These are phyloP conservation scores for Conger conger DNA, from an alignment of 2,113 vertebrate genomes.

Conservation along the genomic window DNA sequence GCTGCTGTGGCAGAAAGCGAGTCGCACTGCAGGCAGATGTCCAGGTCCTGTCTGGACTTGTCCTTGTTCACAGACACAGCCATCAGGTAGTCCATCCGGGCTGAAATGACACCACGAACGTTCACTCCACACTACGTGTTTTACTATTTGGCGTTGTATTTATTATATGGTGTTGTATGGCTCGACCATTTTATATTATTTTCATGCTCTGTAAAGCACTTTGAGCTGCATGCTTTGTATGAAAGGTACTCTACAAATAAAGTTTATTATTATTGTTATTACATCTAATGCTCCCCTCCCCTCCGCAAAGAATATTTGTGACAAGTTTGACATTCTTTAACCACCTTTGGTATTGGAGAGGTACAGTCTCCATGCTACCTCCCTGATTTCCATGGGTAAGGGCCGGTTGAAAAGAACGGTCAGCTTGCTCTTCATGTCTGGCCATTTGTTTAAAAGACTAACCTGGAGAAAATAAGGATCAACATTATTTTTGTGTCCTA, in stretches of 20 bases:
- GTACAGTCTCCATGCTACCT: constrained; percentile 38
- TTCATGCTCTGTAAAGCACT: too few relatives aligned
- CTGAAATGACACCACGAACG: constrained; percentile 7
- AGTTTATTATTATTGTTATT: too few relatives aligned
- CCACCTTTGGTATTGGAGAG: constrained; percentile 45
- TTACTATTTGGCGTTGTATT: too few relatives aligned
- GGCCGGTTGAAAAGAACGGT: constrained; percentile 40
- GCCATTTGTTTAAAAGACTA: constrained; percentile 39
- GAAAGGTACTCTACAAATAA: too few relatives aligned
- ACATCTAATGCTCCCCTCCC: background rate
- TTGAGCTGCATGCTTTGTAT: too few relatives aligned
- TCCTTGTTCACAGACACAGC: constrained; percentile 32
- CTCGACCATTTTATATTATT: too few relatives aligned
- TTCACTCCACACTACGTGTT: background rate
- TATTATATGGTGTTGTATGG: too few relatives aligned
- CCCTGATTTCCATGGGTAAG: constrained; percentile 38
- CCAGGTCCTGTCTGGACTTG: constrained; percentile 34
- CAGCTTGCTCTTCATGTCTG: constrained; percentile 39
- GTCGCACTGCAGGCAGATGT: constrained; percentile 40
- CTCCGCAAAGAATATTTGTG: background rate
- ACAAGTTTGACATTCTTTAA: background rate
- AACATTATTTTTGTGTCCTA: background rate
- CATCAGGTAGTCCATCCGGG: constrained; percentile 39
- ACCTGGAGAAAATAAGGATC: constrained; percentile 27
- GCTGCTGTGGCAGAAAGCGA: constrained; percentile 33